These are phyloP conservation scores for Sebastes diploproa DNA, from an alignment of 2,797 vertebrate species.

Conservation along the genomic window DNA sequence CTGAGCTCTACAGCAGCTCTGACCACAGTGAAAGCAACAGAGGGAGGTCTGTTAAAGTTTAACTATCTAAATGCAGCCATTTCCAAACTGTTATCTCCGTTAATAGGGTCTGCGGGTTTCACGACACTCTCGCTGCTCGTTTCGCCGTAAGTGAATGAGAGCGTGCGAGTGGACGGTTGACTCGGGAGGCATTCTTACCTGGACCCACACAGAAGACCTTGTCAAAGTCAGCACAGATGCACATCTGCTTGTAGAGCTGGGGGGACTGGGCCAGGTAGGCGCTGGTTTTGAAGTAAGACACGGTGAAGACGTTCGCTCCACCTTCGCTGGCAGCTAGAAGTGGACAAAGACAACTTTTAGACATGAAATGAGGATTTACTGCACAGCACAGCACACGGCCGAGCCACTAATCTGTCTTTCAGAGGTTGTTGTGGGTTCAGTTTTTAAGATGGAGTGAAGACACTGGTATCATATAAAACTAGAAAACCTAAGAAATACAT, in stretches of 20 bases:
- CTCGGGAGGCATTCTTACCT: slow-evolving; percentile 79
- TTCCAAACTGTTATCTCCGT: slow-evolving; percentile 35
- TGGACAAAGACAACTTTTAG: slow-evolving; percentile 31
- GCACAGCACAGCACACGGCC: neutral
- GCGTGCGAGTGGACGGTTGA: neutral
- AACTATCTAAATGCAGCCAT: slow-evolving; percentile 42
- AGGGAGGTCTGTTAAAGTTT: slow-evolving; percentile 54
- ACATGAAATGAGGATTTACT: neutral
- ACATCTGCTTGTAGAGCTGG: slow-evolving; percentile 99
- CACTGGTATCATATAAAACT: no score
- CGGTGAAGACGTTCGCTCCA: slow-evolving; percentile 98
- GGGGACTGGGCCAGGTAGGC: slow-evolving; percentile 99
- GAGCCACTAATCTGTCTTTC: no score
- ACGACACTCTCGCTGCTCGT: slow-evolving; percentile 36
- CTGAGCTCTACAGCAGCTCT: slow-evolving; percentile 9
- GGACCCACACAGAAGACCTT: slow-evolving; percentile 99
- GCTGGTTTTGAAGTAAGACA: slow-evolving; percentile 98
- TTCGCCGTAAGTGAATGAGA: neutral
- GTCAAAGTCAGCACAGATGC: slow-evolving; percentile 98
- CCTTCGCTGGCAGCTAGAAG: slow-evolving; percentile 96
- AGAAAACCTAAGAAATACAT: no score
- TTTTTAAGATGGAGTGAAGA: accelerated
- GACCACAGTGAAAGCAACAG: slow-evolving; percentile 31
- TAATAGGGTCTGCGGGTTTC: slow-evolving; percentile 32
- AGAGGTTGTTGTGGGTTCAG: no score